Conservation (phyloP, 1,140 invertebrate genomes). For the Homalodisca vitripennis region DNA sequence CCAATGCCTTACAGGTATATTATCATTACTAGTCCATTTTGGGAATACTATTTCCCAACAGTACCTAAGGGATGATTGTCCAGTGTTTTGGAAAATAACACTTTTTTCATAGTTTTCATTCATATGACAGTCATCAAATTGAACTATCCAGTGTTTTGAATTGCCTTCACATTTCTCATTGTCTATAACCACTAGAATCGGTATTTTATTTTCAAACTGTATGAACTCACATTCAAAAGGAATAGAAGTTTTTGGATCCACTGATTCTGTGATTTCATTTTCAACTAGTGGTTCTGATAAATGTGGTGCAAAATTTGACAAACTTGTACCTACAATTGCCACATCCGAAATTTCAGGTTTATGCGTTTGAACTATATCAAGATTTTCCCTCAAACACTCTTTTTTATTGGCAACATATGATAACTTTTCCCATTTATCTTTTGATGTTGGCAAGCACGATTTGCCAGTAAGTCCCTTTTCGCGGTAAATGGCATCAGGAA, state of each 20-base stretch:
- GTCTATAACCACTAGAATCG: not conserved
- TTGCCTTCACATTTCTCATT: not conserved
- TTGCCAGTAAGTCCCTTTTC: not conserved
- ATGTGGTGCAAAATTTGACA: not conserved
- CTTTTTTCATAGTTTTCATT: conserved; percentile 6
- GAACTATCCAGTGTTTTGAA: not conserved
- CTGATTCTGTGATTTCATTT: not conserved
- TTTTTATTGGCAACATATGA: not conserved
- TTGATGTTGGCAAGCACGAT: not conserved
- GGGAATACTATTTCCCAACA: conserved; percentile 5
- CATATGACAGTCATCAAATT: not conserved
- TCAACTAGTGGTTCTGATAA: not conserved
- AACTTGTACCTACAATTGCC: not conserved
- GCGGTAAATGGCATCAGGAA: not conserved
- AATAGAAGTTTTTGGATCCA: not conserved
- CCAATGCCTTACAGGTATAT: not conserved
- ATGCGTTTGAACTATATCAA: not conserved
- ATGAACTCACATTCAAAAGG: not conserved
- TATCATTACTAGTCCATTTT: not conserved
- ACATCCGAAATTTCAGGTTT: not conserved
- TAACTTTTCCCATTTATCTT: not conserved
- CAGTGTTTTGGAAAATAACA: not conserved
- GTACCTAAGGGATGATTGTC: not conserved
- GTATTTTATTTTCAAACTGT: not conserved
- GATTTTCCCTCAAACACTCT: not conserved